Evolutionary conservation across 1,140 invertebrate genomes (phyloP), one percentile per base, ranked within the genome.

Genomic region (Drosophila nikananu): DNA sequence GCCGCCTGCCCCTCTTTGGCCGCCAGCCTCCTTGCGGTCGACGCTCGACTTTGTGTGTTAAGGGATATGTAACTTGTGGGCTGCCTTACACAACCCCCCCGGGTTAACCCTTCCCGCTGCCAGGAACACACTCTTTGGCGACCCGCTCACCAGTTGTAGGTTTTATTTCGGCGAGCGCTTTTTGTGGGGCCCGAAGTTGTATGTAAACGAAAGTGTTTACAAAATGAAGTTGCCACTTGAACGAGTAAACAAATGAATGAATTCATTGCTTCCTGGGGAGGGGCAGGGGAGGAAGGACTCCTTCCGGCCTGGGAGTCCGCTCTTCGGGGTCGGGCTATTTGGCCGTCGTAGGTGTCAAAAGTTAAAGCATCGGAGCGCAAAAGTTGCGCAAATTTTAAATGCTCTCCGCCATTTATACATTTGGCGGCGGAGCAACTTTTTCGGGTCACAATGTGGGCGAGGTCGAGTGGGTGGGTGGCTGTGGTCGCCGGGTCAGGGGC

Each of bases 181-280:
- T 78, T 77, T 83, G 67, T 55, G 35, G 68, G 41, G 70, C 66
- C 77, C 75, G 81, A 89, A 89, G 81, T 89, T 90, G 82, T 89
- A 90, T 89, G 86, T 90, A 89, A 89, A 89, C 86, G 86, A 89
- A 89, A 89, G 86, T 89, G 86, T 89, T 89, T 89, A 89, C 86
- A 89, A 86, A 89, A 89, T 89, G 86, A 89, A 89, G 86, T 90
- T 89, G 86, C 86, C 86, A 89, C 86, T 89, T 89, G 81, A 89
- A 83, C 82, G 86, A 91, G 86, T 89, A 89, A 89, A 89, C 86
- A 89, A 89, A 89, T 89, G 86, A 89, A 90, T 89, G 86, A 89
- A 89, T 89, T 89, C 86, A 89, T 89, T 89, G 86, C 86, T 89
- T 80, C 79, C 79, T 71, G 55, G 62, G 39, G 60, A 8, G 30